Evolutionary conservation across 2,113 vertebrate species (phyloP), one percentile per base, ranked within the genome.

Genomic region (Passer domesticus): DNA sequence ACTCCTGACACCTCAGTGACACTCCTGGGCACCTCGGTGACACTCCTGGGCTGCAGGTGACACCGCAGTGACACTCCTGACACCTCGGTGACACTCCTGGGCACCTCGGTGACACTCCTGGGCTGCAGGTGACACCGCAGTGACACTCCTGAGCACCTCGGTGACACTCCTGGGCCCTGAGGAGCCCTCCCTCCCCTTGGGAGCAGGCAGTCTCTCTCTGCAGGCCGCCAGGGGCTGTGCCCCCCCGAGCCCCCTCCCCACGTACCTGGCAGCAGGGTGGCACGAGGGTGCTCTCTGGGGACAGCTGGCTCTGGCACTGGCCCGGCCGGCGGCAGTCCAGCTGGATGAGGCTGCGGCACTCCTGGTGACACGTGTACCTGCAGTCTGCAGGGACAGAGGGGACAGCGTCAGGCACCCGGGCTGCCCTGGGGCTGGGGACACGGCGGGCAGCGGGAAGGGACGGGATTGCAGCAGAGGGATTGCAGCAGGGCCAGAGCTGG

Each of bases 291-390:
- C 92, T 94, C 94, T 98, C 98, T 4, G 98, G 97, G 25, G 98
- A 97, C 55, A 96, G 93, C 90, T 97, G 97, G 76, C 97, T 87
- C 90, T 89, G 60, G 13, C 92, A 24, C 4, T 58, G 73, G 67
- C 96, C 97, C 52, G 96, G 98, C 90, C 91, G 97, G 95, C 98
- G 98, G 94, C 99, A 99, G 90, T 99, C 99, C 91, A 99, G 97
- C 94, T 98, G 99, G 90, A 99, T 98, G 79, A 98, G 98, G 87
- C 92, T 95, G 94, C 97, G 96, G 95, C 99, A 99, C 64, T 99
- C 98, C 69, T 98, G 98, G 95, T 99, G 99, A 80, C 99, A 99
- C 53, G 99, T 99, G 97, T 99, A 99, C 64, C 98, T 98, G 97
- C 99, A 99, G 94, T 99, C 99, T 97, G 94, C 53, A 3, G 10